These are phyloP conservation scores for Chlorops oryzae DNA, from an alignment of 1,140 invertebrate species.

Conservation along the genomic window DNA sequence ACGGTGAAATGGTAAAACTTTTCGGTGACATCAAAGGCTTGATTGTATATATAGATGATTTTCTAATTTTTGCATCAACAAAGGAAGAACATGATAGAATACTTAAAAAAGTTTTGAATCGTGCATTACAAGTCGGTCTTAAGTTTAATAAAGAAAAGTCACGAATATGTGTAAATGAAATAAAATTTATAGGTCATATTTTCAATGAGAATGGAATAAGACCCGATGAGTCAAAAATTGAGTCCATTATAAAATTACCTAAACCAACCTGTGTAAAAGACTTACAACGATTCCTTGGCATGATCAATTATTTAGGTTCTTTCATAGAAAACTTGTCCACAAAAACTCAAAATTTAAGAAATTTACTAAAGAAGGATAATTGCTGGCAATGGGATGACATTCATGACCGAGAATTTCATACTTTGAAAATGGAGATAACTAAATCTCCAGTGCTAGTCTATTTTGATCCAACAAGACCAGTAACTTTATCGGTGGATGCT, in stretches of 20 bases:
- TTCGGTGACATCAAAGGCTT: conserved; percentile 35
- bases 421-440: conserved; percentile 28
- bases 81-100: conserved; percentile 28
- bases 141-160: conserved; percentile 9
- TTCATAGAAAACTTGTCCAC: conserved; percentile 29
- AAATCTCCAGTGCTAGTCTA: conserved; percentile 29
- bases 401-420: conserved; percentile 8
- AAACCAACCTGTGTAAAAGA: conserved; percentile 27
- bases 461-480: conserved; percentile 28
- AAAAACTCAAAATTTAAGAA: conserved; percentile 12
- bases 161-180: conserved; percentile 22
- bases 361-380: neutral
- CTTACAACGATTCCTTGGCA: conserved; percentile 28
- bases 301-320: conserved; percentile 25
- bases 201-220: conserved; percentile 11
- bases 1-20: conserved; percentile 26
- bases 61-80: conserved; percentile 25
- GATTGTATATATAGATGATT: conserved; percentile 39
- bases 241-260: conserved; percentile 24
- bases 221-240: conserved; percentile 15
- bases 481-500: conserved; percentile 36
- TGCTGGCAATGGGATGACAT: conserved; percentile 1
- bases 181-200: conserved; percentile 35
- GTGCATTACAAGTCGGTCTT: conserved; percentile 7
- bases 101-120: conserved; percentile 28